Conservation (phyloP, 2,888 invertebrate genomes). For the Drymonia ruficornis region DNA sequence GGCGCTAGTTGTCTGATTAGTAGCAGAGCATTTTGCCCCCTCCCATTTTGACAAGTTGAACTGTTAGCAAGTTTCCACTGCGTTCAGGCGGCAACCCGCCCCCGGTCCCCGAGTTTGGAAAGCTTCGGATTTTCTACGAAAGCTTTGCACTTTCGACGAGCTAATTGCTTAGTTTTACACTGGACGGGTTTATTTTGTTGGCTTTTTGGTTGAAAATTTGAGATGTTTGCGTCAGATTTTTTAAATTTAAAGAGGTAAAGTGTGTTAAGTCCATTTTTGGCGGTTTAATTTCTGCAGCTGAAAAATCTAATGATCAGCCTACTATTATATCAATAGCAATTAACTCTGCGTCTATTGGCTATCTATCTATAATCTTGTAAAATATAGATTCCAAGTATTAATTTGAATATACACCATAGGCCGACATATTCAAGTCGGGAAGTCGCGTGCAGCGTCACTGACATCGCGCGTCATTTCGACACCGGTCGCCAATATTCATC, state of each 20-base stretch:
- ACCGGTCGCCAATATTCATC: slow-evolving; percentile 59
- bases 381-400: not conserved
- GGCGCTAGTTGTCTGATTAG: slow-evolving; percentile 48
- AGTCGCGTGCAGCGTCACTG: slow-evolving; percentile 15
- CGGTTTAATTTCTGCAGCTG: too few species aligned
- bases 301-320: too few species aligned
- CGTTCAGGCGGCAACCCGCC: slow-evolving; percentile 61
- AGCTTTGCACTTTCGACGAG: slow-evolving; percentile 53
- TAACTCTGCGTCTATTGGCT: too few species aligned
- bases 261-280: too few species aligned
- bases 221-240: too few species aligned
- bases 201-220: slow-evolving; percentile 14
- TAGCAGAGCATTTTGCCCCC: slow-evolving; percentile 13
- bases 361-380: too few species aligned
- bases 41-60: slow-evolving; percentile 41
- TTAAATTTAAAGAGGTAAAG: too few species aligned
- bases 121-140: slow-evolving; percentile 56
- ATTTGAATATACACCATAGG: not conserved
- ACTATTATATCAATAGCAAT: too few species aligned
- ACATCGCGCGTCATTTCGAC: slow-evolving; percentile 54
- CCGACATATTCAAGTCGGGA: slow-evolving; percentile 4
- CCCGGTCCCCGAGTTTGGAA: slow-evolving; percentile 52
- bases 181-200: slow-evolving; percentile 32
- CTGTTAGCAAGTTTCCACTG: slow-evolving; percentile 51
- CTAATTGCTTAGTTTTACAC: slow-evolving; percentile 52